Conservation (phyloP, 64 coral and sea anemone genomes). For the Hydrozoanthus tunicans region DNA sequence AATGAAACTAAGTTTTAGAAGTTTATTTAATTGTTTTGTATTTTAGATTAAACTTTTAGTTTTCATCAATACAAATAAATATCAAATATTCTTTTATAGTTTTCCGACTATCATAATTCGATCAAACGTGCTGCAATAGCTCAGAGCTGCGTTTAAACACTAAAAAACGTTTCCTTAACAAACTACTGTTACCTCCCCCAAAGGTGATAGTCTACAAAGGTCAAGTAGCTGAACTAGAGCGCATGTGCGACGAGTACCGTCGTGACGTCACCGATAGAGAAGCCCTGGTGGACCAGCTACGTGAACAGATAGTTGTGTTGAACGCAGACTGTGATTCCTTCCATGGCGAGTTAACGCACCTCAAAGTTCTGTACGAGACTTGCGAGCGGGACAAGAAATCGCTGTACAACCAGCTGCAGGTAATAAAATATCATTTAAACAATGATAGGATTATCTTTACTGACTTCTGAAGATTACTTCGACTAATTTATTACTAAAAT, state of each 20-base stretch:
- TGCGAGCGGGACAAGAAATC: slow-evolving; percentile 70
- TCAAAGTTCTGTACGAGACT: slow-evolving; percentile 41
- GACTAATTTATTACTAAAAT: no score
- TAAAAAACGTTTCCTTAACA: no score
- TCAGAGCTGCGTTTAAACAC: neutral
- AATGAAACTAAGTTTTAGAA: no score
- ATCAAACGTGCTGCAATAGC: no score
- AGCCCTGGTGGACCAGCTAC: slow-evolving; percentile 17
- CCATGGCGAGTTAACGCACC: slow-evolving; percentile 21
- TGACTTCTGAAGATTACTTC: neutral
- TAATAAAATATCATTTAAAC: neutral
- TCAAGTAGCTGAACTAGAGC: slow-evolving; percentile 45
- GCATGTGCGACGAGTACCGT: slow-evolving; percentile 31
- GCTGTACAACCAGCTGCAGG: slow-evolving; percentile 52
- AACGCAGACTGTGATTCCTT: slow-evolving; percentile 47
- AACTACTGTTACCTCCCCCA: neutral
- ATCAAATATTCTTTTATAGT: no score
- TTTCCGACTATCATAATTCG: no score
- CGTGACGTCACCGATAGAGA: slow-evolving; percentile 56
- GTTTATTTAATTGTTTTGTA: no score
- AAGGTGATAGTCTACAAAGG: slow-evolving; percentile 46
- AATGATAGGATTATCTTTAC: neutral
- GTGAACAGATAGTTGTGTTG: slow-evolving; percentile 26
- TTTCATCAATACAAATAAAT: no score
- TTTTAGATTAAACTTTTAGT: no score